These are phyloP conservation scores for Formica aserva DNA, from an alignment of 2,888 invertebrate genomes.

Conservation along the genomic window DNA sequence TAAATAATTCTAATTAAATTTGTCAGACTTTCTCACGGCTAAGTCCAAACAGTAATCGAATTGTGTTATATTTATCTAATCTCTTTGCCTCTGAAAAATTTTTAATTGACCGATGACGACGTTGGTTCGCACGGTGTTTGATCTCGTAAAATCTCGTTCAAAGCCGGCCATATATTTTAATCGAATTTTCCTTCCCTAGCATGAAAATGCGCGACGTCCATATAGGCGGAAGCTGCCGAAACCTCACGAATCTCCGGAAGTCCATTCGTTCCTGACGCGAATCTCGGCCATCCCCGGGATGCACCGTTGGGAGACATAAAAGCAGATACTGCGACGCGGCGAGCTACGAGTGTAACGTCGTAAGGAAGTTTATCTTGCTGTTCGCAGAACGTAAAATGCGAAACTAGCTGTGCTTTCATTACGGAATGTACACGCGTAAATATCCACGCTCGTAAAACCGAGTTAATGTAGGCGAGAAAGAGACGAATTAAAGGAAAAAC, in stretches of 20 bases:
- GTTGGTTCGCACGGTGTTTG: neutral
- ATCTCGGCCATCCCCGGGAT: conserved; percentile 22
- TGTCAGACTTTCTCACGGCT: neutral
- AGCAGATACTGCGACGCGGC: conserved; percentile 23
- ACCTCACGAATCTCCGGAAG: conserved; percentile 35
- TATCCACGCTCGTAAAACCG: neutral
- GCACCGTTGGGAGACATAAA: conserved; percentile 30
- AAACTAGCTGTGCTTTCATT: conserved; percentile 35
- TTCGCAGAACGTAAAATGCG: conserved; percentile 35
- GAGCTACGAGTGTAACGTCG: conserved; percentile 31
- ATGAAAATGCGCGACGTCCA: conserved; percentile 1
- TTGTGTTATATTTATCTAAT: neutral
- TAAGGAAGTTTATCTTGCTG: conserved; percentile 48
- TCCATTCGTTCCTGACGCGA: conserved; percentile 41
- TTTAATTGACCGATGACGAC: neutral
- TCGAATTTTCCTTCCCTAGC: conserved; percentile 17
- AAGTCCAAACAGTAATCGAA: neutral
- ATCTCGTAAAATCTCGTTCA: conserved; percentile 5
- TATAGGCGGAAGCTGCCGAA: neutral
- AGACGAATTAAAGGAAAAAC: neutral
- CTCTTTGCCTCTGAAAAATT: conserved; percentile 4
- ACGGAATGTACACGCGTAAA: neutral
- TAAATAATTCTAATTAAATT: conserved; percentile 21
- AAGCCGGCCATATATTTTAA: conserved; percentile 8
- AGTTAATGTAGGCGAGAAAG: neutral